These are phyloP conservation scores for Nothoprocta pentlandii DNA, from an alignment of 2,113 vertebrate species.

Conservation along the genomic window DNA sequence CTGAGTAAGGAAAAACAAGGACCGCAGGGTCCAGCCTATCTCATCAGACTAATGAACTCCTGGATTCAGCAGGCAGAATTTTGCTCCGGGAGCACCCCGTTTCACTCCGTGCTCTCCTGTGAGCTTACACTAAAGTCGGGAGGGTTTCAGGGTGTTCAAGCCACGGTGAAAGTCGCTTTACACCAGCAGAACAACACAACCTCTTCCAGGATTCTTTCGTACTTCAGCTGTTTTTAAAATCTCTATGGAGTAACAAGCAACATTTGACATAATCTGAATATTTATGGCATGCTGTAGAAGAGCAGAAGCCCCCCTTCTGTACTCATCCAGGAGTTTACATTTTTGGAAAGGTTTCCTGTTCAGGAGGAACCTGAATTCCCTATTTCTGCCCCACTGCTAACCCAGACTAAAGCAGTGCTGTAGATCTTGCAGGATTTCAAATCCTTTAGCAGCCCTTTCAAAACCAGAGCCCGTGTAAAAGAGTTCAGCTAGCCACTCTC, in stretches of 20 bases:
- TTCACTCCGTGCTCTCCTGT: neutral
- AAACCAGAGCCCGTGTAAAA: constrained; percentile 58
- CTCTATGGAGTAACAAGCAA: constrained; percentile 29
- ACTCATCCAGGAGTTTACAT: constrained; percentile 16
- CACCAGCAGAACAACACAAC: neutral
- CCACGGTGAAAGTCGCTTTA: neutral
- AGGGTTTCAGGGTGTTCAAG: neutral
- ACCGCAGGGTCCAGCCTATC: neutral
- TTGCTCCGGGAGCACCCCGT: neutral
- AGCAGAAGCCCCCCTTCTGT: constrained; percentile 42
- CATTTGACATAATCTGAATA: constrained; percentile 62
- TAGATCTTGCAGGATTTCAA: neutral
- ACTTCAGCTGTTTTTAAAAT: neutral
- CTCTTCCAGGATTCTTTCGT: constrained; percentile 13
- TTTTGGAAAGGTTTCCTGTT: constrained; percentile 3
- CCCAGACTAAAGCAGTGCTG: neutral
- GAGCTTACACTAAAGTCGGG: neutral
- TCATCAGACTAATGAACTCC: neutral
- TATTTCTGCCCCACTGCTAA: neutral
- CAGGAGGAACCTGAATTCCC: neutral
- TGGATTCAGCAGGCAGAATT: neutral
- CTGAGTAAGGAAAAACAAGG: constrained; percentile 23
- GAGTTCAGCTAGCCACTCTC: constrained; percentile 71
- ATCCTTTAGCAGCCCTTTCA: constrained; percentile 44
- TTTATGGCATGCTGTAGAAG: constrained; percentile 42